Base-by-base conservation (phyloP, 1,140 invertebrate genomes). In the Metopolophium dirhodum region DNA sequence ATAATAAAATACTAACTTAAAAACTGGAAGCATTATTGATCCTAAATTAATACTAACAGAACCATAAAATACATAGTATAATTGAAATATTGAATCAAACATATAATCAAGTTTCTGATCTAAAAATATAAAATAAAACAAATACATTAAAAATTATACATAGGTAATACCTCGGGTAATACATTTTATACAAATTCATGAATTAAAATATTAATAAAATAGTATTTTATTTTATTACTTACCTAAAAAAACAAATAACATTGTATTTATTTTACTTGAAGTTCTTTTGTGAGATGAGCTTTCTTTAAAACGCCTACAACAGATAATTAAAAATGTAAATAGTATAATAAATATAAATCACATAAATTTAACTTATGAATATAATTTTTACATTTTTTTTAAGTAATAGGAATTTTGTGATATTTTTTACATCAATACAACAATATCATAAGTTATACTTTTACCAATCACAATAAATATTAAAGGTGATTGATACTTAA, bases 61-160 rank as follows among this genome's bases (percentile, higher is more conserved):
- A 86, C 91, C 91, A 57, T 93, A 93, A 85, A 93, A 93, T 7
- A 93, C 22, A 86, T 93, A 93, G 35, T 93, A 93, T 37, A 83
- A 57, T 93, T 93, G 91, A 57, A 93, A 93, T 86, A 93, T n/a
- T 85, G 91, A 45, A 93, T 93, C 91, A 85, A 93, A 85, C 49
- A 85, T 86, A 57, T 85, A 93, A 93, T 93, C 91, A 85, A 85
- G 85, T 6, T 82, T 85, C n/a, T 93, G 37, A 93, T 85, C 91
- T 93, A 86, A 93, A 91, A 91, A n/a, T 47, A 47, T 1, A 49
- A 49, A 91, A 91, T 41, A 77, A 51, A 26, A 57, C 30, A 45
- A 18, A 90, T 47, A 68, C 0, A 90, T 57, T 51, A 20, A 57
- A 37, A 90, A 54, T 51, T 51, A 90, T 23, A 26, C 3, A 23